Evolutionary conservation across 2,797 vertebrate species (phyloP), one percentile per base, ranked within the genome.

Genomic region (Taenioides sp.): DNA sequence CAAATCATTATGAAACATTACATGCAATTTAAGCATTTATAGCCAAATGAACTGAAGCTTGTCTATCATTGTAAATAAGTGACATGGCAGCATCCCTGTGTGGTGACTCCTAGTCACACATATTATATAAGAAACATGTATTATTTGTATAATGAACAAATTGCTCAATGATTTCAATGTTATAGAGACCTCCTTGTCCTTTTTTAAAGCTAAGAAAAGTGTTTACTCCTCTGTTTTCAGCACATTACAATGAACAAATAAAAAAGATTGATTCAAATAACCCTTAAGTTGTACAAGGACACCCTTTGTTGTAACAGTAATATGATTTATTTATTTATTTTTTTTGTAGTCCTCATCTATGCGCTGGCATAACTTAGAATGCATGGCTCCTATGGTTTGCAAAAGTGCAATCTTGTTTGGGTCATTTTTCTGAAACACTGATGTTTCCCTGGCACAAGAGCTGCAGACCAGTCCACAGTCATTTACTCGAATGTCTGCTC

Each of bases 161-260:
- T 34, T 76, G 70, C 65, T 78, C 58, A 81, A 50, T 62, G 61
- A 72, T 83, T 80, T 86, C 76, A 50, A 73, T 83, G 84, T 80
- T 57, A 79, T 69, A 72, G 23, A 37, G 4, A 79, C 64, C 25
- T 23, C 34, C 28, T 62, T 83, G 70, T 88, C 68, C 62, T 89
- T 89, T 88, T 91, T 73, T 85, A 84, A 87, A 62, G 47, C 72
- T 80, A n/a, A 69, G 57, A 72, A 61, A 61, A 84, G 73, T 87
- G 81, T 91, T 92, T 82, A 86, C 81, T 76, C 85, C 80, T 83
- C 79, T 88, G 86, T 84, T 86, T 84, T 71, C 75, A 89, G 81
- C 89, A 89, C 83, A 88, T 74, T 73, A 25, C 74, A 82, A 85
- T 81, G 74, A 91, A 88, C 86, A 88, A 91, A 91, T 91, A 91